phyloP scores from a whole-genome alignment of 2,113 vertebrate genomes.

The Phainopepla nitens region DNA sequence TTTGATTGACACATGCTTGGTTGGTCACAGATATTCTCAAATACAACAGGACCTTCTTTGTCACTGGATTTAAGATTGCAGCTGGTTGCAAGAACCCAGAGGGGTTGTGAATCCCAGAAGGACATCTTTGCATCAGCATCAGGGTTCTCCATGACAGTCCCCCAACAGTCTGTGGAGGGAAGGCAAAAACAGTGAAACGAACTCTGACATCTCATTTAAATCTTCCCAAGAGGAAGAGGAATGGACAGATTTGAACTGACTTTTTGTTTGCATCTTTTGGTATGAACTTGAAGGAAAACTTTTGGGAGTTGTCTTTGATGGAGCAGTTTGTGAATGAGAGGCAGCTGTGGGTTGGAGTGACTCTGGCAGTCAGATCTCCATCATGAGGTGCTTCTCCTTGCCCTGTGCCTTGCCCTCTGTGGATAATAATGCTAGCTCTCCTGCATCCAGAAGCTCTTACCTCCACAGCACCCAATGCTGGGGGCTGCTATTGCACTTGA shows the following conservation, averaged over 20 bases:
- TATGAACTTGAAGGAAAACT: background rate
- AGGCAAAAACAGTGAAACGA: background rate
- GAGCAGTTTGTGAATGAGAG: background rate
- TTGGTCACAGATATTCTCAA: background rate
- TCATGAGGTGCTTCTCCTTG: background rate
- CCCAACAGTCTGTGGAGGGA: background rate
- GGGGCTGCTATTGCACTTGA: background rate
- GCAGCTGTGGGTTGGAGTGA: background rate
- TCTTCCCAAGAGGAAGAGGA: background rate
- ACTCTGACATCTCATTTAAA: background rate
- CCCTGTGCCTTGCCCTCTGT: background rate
- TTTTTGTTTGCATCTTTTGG: background rate
- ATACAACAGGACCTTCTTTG: background rate
- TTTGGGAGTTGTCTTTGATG: background rate
- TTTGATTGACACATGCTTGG: background rate
- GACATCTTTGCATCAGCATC: background rate
- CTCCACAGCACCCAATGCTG: fast-evolving
- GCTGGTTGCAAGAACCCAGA: background rate
- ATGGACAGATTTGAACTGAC: background rate
- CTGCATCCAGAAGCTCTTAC: background rate
- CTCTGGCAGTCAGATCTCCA: background rate
- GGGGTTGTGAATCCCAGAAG: background rate
- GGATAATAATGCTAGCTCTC: background rate
- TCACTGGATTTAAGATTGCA: background rate
- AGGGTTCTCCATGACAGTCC: background rate